phyloP scores from a whole-genome alignment of 2,888 invertebrate genomes.

The Ctenicera cuprea region DNA sequence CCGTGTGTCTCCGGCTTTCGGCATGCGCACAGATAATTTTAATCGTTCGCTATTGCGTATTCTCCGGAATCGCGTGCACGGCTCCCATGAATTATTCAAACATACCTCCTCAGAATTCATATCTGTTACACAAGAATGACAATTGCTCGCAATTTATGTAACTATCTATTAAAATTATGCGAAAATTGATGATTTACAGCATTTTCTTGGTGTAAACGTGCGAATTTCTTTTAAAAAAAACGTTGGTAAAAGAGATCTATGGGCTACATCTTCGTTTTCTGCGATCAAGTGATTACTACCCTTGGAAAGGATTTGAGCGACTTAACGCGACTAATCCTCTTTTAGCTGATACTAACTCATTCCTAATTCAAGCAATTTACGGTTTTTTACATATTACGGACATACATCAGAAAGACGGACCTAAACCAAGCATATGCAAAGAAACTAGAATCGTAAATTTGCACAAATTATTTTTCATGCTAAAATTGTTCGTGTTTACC shows the following conservation, averaged over 20 bases:
- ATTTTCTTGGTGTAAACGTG: constrained; percentile 4
- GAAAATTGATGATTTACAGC: constrained; percentile 34
- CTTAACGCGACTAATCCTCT: constrained; percentile 23
- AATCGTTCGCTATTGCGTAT: constrained; percentile 50
- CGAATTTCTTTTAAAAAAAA: constrained; percentile 7
- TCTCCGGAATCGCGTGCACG: constrained; percentile 38
- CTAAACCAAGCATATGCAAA: too few species aligned
- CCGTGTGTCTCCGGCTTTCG: constrained; percentile 46
- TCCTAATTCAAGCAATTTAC: constrained; percentile 11
- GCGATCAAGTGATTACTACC: constrained; percentile 31
- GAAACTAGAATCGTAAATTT: too few species aligned
- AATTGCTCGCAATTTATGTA: constrained; percentile 47
- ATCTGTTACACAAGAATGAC: constrained; percentile 50
- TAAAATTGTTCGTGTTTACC: background rate
- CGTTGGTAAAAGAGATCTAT: constrained; percentile 25
- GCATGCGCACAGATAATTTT: constrained; percentile 53
- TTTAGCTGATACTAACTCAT: constrained; percentile 26
- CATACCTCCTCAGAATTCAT: constrained; percentile 46
- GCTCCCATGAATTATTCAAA: constrained; percentile 49
- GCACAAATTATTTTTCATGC: too few species aligned
- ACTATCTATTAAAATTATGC: constrained; percentile 39
- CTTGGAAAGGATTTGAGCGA: constrained; percentile 6
- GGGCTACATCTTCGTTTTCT: constrained; percentile 21
- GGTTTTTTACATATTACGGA: background rate
- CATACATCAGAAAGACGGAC: background rate